Evolutionary conservation across 2,113 vertebrate species (phyloP).

Genomic region (Tachycineta bicolor): DNA sequence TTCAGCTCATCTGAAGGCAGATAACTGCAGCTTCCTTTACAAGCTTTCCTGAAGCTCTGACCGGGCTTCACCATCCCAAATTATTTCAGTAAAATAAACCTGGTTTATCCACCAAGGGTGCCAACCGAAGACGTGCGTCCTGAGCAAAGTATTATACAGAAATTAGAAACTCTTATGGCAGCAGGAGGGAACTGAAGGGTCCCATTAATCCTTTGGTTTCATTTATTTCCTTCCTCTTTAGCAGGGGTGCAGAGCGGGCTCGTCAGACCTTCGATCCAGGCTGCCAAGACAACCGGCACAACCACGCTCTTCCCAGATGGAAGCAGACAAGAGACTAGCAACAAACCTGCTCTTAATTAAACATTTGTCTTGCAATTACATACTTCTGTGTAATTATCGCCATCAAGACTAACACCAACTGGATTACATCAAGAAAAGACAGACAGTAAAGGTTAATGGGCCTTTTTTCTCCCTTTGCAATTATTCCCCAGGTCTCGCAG

Average conservation of each 20-base stretch:
- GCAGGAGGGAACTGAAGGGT: background rate
- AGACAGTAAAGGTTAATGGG: slow-evolving; percentile 5
- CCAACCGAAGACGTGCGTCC: background rate
- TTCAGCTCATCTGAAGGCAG: background rate
- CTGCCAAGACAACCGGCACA: background rate
- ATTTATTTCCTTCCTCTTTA: background rate
- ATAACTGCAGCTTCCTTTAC: background rate
- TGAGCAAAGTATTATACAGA: background rate
- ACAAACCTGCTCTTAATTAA: slow-evolving; percentile 47
- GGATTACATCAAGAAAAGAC: background rate
- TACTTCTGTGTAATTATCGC: slow-evolving; percentile 2
- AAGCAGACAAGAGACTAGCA: slow-evolving; percentile 25
- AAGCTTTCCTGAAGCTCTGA: background rate
- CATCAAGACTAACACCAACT: slow-evolving; percentile 45
- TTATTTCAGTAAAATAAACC: background rate
- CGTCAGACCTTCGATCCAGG: background rate
- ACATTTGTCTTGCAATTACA: slow-evolving; percentile 41
- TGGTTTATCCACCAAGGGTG: background rate
- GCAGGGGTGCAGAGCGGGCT: background rate
- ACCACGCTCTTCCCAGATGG: background rate
- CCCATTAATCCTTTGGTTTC: background rate
- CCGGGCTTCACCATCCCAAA: rapidly evolving
- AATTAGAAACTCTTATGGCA: background rate
- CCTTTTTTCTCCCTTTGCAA: background rate
- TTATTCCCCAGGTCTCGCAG: background rate